Evolutionary conservation across 2,888 invertebrate species (phyloP), one percentile per base, ranked within the genome.

Genomic region (Drosophila pullipes): DNA sequence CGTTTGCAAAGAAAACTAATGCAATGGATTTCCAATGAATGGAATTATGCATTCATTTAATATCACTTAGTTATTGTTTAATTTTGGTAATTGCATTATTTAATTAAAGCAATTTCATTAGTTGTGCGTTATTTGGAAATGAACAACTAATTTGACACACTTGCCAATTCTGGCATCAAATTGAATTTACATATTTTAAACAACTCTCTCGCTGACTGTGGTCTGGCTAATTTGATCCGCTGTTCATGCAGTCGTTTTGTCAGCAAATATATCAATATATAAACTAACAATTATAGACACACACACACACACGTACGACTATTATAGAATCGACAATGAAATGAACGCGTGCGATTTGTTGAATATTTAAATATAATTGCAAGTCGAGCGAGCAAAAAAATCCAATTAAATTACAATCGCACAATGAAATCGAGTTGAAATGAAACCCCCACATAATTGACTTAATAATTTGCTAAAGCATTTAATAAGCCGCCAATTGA

Each of bases 401-500:
- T 68, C 63, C 68, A 88, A 79, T 89, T 79, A 82, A 82, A 87
- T 74, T 74, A 70, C 66, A 71, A 75, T 78, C 33, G 49, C 79
- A 72, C 72, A 31, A 72, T 67, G 55, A 65, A 69, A 69, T 66
- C 55, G 37, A 55, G 58, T 54, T 62, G 59, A 75, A 74, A 49
- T 68, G 52, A 70, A 47, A 53, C 49, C 53, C 65, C 49, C 61
- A 47, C 58, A 72, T 80, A 73, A 77, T 80, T 71, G 66, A 81
- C 67, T 76, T 69, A 62, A 70, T 70, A 67, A 81, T 87, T 75
- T 58, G 69, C 67, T 75, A 75, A 71, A 67, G 64, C 75, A 68
- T 62, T 78, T 74, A 76, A 74, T 69, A 58, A 73, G 64, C 57
- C 49, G 74, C 57, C 82, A 83, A 86, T 76, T 86, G 71, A 52